These are phyloP conservation scores for Mastigias papua DNA, from an alignment of 30 jellyfish, hydroid and myxozoan genomes.

Conservation along the genomic window DNA sequence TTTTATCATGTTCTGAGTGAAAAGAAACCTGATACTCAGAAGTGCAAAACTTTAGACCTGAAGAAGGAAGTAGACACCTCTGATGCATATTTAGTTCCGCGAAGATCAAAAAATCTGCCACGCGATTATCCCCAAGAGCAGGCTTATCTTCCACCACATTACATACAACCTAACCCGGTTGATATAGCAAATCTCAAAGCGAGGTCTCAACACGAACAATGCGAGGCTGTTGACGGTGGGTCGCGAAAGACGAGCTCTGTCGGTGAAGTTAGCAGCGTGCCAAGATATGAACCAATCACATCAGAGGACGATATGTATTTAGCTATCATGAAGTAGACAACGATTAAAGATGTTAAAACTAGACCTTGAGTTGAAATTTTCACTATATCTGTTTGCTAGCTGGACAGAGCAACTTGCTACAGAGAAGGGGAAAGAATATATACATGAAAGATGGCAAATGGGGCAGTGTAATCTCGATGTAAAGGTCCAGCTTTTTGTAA, in stretches of 20 bases:
- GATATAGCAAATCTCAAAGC: background rate
- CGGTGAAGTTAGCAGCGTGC: background rate
- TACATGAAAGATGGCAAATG: too few relatives aligned
- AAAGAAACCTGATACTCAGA: background rate
- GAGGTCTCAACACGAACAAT: background rate
- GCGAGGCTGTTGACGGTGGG: background rate
- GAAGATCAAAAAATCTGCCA: background rate
- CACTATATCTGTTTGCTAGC: too few relatives aligned
- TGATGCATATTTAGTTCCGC: background rate
- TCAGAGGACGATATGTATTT: conserved; percentile 29
- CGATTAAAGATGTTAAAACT: too few relatives aligned
- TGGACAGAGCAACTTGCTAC: too few relatives aligned
- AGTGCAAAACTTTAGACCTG: background rate
- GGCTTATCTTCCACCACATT: conserved; percentile 7
- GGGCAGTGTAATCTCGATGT: too few relatives aligned
- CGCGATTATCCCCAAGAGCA: background rate
- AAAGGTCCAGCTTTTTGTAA: too few relatives aligned
- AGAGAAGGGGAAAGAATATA: too few relatives aligned
- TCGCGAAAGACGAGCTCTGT: background rate
- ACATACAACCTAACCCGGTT: conserved; percentile 40
- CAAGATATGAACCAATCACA: conserved; percentile 26
- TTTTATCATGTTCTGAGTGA: conserved; percentile 11
- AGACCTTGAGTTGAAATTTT: background rate
- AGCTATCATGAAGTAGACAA: conserved; percentile 12
- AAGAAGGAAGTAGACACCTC: background rate